phyloP scores from a whole-genome alignment of 2,797 vertebrate genomes.

The Semotilus atromaculatus region DNA sequence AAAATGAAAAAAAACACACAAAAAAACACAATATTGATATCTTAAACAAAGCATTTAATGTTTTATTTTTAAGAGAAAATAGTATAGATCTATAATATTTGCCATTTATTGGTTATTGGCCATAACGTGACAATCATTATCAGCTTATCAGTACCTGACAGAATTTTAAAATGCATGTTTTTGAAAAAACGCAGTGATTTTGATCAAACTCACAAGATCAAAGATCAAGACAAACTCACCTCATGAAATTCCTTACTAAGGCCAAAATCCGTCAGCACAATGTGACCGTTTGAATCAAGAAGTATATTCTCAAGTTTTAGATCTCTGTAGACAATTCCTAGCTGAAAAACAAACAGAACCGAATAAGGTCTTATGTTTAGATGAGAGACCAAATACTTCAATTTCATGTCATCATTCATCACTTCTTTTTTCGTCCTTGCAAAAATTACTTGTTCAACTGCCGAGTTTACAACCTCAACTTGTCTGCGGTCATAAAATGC shows the following conservation, averaged over 20 bases:
- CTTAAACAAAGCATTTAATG: too few species aligned
- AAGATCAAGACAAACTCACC: constrained; percentile 78
- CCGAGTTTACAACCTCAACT: not conserved
- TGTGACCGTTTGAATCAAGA: constrained; percentile 92
- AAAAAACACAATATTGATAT: too few species aligned
- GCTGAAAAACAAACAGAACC: constrained; percentile 75
- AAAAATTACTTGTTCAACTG: not conserved
- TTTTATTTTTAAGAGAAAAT: not conserved
- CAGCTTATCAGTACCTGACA: not conserved
- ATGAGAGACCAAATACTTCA: not conserved
- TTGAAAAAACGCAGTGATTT: not conserved
- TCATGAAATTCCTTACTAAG: constrained; percentile 99
- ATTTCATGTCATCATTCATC: not conserved
- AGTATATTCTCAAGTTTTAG: constrained; percentile 99
- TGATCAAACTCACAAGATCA: too few species aligned
- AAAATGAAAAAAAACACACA: too few species aligned
- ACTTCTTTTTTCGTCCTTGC: not conserved
- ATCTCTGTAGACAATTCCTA: constrained; percentile 97
- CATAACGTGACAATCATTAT: not conserved
- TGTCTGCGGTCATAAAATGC: constrained; percentile 24
- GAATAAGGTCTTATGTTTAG: not conserved
- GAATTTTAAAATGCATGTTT: not conserved
- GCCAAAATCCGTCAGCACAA: constrained; percentile 97
- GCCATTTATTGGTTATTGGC: not conserved
- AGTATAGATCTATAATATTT: not conserved